Base-by-base conservation (phyloP, 2,797 vertebrate genomes). In the Hydrocynus forskahlii region DNA sequence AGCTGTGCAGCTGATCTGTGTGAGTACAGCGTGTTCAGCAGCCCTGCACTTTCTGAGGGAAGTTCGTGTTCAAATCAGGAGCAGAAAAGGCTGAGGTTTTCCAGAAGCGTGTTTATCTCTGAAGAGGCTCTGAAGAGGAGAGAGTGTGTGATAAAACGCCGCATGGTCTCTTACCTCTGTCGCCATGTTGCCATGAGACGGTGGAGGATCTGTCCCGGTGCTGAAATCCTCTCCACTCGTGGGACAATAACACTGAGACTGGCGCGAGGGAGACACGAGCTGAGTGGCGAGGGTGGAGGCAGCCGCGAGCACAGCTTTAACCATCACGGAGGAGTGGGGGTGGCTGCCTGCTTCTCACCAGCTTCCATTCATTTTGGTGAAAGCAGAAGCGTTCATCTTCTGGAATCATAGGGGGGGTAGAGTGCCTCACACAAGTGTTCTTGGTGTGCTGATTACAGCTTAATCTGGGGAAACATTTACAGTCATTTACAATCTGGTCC, bases 91-190 rank as follows among this genome's bases (percentile, higher is more conserved):
- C 52, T 6, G 50, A 29, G 64, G 54, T 50, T 19, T 17, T 40
- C 35, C 76, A 0, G 17, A 1, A 43, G 23, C 9, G 7, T n/a
- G 14, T 9, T n/a, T 21, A 21, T 25, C 52, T 67, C 14, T 8
- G 19, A 54, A 43, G 43, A 66, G 73, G 48, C 67, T 60, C 63
- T 75, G 40, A 48, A 25, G n/a, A 70, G 72, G 57, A 60, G 57
- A 60, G 57, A 60, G 57, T 5, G 57, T 23, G 8, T 9, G 7
- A 59, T 21, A 35, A 21, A 59, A 17, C 12, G 55, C n/a, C 43
- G 38, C 62, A 60, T 45, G 10, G 84, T 62, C 4, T 81, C 92
- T 91, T 93, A 95, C 94, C 94, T 95, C 94, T 89, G 93, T 92
- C 91, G 93, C 93, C 94, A 95, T 95, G 66, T 89, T 94, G 92